A percentile compares a stretch with the other conserved stretches of the same genome.
These are phyloP conservation scores for Lordiphosa fenestrarum DNA, from an alignment of 2,888 invertebrate genomes.

Conservation along the genomic window DNA sequence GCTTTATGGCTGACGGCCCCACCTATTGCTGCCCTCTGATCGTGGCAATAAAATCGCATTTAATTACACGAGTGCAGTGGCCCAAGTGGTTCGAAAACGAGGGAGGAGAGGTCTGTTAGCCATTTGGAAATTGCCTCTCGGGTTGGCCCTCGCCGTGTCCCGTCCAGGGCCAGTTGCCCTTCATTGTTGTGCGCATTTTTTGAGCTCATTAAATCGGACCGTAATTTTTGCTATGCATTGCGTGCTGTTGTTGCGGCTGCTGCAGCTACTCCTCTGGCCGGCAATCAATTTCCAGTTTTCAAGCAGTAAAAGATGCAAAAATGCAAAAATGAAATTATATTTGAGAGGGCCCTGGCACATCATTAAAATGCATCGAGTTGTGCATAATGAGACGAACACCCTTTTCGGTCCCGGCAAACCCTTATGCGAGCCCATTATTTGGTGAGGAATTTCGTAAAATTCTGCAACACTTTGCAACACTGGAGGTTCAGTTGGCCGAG, in stretches of 20 bases:
- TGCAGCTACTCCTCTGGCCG: constrained; percentile 28
- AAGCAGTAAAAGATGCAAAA: constrained; percentile 52
- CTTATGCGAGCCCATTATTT: constrained; percentile 36
- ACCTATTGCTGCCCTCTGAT: constrained; percentile 54
- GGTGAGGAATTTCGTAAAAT: constrained; percentile 45
- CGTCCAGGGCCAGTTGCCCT: constrained; percentile 31
- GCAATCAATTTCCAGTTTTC: constrained; percentile 68
- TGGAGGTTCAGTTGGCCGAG: constrained; percentile 1
- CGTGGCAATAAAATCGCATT: constrained; percentile 73
- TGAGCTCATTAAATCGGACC: constrained; percentile 67
- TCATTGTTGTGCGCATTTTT: constrained; percentile 67
- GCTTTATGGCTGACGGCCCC: constrained; percentile 33
- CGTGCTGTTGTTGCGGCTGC: constrained; percentile 35
- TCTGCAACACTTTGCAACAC: constrained; percentile 23
- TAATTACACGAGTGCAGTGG: constrained; percentile 54
- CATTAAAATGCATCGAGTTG: constrained; percentile 67
- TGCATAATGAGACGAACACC: constrained; percentile 53
- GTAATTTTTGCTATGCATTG: constrained; percentile 58
- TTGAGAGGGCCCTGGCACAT: constrained; percentile 54
- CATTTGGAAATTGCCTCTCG: constrained; percentile 46
- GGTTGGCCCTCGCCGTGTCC: constrained; percentile 5
- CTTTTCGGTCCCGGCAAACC: constrained; percentile 4
- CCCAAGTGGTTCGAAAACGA: constrained; percentile 16
- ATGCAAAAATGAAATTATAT: constrained; percentile 69
- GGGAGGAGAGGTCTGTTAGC: constrained; percentile 8